Conservation (phyloP, 1,140 invertebrate species). For the Temnothorax longispinosus region DNA sequence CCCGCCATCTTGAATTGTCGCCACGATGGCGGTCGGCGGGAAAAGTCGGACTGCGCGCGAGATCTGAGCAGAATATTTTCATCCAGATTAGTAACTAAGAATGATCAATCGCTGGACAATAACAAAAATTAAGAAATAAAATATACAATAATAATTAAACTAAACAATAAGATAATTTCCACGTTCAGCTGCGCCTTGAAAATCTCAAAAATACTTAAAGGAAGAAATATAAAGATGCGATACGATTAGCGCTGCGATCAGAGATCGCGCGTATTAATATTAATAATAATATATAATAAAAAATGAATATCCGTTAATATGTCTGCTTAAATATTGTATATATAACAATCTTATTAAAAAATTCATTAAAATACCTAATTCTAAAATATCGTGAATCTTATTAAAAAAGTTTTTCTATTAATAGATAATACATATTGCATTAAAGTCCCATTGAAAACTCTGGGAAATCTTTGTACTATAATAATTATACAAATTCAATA, state of each 20-base stretch:
- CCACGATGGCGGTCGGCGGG: background rate
- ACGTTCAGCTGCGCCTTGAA: no score
- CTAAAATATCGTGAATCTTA: no score
- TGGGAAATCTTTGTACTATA: background rate
- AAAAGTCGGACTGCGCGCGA: background rate
- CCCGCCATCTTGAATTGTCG: slow-evolving; percentile 34
- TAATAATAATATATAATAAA: no score
- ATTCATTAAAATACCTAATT: no score
- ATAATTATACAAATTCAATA: background rate
- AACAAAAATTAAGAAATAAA: no score
- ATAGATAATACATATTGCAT: background rate
- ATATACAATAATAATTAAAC: background rate
- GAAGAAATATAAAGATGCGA: background rate
- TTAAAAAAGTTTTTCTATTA: background rate
- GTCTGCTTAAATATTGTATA: no score
- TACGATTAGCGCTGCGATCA: no score
- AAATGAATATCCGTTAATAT: no score
- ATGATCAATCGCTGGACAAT: no score
- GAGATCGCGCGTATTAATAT: no score
- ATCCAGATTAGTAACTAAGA: background rate
- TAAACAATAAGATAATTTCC: background rate
- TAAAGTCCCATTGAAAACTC: background rate
- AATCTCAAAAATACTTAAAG: background rate
- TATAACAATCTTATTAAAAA: no score
- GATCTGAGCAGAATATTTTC: background rate